These are phyloP conservation scores for Andrena flavipes DNA, from an alignment of 2,888 invertebrate genomes.

Conservation along the genomic window DNA sequence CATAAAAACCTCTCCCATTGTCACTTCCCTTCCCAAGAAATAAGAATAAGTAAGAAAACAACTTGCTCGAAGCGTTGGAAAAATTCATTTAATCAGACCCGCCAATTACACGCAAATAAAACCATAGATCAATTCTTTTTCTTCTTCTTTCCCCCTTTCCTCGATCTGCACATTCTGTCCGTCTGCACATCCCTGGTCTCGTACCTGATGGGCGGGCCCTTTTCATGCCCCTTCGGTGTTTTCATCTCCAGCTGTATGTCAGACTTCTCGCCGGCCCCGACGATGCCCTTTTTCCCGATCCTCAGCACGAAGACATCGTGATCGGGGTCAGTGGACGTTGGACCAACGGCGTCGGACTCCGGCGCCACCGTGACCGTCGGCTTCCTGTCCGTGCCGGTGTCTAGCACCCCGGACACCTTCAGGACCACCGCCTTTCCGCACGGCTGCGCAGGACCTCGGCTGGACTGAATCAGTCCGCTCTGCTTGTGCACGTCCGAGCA, in stretches of 20 bases:
- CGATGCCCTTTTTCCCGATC: constrained; percentile 90
- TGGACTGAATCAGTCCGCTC: constrained; percentile 33
- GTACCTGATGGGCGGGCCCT: constrained; percentile 87
- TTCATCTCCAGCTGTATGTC: constrained; percentile 90
- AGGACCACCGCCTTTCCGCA: constrained; percentile 80
- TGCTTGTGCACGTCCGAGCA: constrained; percentile 28
- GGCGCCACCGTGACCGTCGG: constrained; percentile 77
- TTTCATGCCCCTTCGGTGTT: constrained; percentile 89
- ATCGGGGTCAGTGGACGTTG: constrained; percentile 86
- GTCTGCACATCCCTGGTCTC: constrained; percentile 90
- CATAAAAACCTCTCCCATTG: too few species aligned
- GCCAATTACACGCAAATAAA: not conserved
- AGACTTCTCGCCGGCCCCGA: constrained; percentile 89
- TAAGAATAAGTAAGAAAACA: too few species aligned
- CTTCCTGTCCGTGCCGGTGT: constrained; percentile 63
- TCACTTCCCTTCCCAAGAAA: too few species aligned
- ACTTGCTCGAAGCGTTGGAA: not conserved
- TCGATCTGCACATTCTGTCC: constrained; percentile 71
- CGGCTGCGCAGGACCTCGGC: constrained; percentile 34
- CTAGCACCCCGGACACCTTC: constrained; percentile 81
- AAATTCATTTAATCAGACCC: constrained; percentile 11
- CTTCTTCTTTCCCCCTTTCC: constrained; percentile 49
- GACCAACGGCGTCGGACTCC: constrained; percentile 65
- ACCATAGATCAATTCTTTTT: constrained; percentile 19
- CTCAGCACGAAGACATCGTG: constrained; percentile 90